Evolutionary conservation across 1,140 invertebrate species (phyloP), one percentile per base, ranked within the genome.

Genomic region (Copidosoma floridanum): DNA sequence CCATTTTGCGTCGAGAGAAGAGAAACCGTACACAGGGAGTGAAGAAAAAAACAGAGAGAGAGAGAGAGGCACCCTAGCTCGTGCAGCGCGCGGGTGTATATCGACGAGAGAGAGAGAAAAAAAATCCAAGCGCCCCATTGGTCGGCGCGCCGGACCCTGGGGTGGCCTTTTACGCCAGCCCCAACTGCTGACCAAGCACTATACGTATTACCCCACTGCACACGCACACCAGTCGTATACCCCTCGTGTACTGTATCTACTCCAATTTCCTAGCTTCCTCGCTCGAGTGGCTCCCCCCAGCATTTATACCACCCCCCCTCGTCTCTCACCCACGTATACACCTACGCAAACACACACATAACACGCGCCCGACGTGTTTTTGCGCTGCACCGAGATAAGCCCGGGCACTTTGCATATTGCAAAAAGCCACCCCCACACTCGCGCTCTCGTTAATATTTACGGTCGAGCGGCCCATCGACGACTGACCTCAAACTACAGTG

Each of bases 141-240:
- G 78, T 67, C 68, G 18, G 10, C 21, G n/a, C 57, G 53, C 74
- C 68, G 74, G 76, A 79, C 76, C 68, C 61, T 73, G 61, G 75
- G 78, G 76, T 77, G 71, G 71, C 72, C 69, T n/a, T 32, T 8
- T 32, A 70, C 71, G 37, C 52, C 71, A 72, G 72, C 76, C 69
- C 72, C 71, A 67, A 66, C 47, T 76, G 77, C 78, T 80, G 77
- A 80, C 77, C 78, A 80, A 79, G 77, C 77, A 78, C 65, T 58
- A 50, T 61, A 12, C 29, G 29, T 63, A 66, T 66, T 71, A 14
- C 32, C 14, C 20, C 12, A 32, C 6, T 12, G 29, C 29, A 32
- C 29, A n/a, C n/a, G n/a, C n/a, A n/a, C n/a, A n/a, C n/a, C n/a
- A n/a, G n/a, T n/a, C n/a, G n/a, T n/a, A n/a, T n/a, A n/a, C n/a